phyloP scores from a whole-genome alignment of 2,113 vertebrate genomes.

The Rana temporaria region DNA sequence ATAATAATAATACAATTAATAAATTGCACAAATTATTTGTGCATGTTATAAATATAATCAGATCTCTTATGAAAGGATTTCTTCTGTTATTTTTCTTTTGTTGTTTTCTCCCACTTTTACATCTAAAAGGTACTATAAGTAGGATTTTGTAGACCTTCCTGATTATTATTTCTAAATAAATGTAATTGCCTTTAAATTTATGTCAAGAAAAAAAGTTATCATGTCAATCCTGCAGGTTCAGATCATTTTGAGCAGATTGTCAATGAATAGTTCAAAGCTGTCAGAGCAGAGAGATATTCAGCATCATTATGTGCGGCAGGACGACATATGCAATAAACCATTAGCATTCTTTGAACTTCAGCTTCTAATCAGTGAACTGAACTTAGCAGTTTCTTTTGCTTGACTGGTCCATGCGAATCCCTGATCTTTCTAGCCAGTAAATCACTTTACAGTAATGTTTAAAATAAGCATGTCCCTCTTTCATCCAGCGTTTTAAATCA shows the following conservation, averaged over 20 bases:
- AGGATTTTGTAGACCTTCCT: constrained; percentile 6
- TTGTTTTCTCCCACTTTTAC: not conserved
- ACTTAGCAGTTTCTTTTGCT: constrained; percentile 66
- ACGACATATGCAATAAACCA: constrained; percentile 22
- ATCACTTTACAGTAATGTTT: constrained; percentile 90
- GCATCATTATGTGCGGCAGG: constrained; percentile 14
- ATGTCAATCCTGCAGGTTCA: constrained; percentile 22
- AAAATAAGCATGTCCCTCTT: constrained; percentile 89
- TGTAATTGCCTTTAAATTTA: constrained; percentile 25
- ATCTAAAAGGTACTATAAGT: constrained; percentile 7
- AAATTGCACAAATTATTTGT: too few relatives aligned
- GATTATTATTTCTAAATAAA: constrained; percentile 1
- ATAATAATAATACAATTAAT: too few relatives aligned
- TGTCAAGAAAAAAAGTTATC: constrained; percentile 24
- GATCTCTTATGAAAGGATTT: not conserved
- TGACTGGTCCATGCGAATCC: constrained; percentile 85
- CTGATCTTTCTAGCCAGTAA: constrained; percentile 90
- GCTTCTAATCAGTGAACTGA: constrained; percentile 48
- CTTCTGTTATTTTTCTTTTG: not conserved
- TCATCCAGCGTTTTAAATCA: constrained; percentile 92
- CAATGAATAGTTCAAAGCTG: constrained; percentile 42
- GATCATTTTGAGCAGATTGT: constrained; percentile 18
- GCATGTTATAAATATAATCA: not conserved
- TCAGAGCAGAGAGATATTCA: constrained; percentile 1
- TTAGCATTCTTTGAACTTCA: constrained; percentile 45